Evolutionary conservation across 2,888 invertebrate species (phyloP), one percentile per base, ranked within the genome.

Genomic region (Agrypnus murinus): DNA sequence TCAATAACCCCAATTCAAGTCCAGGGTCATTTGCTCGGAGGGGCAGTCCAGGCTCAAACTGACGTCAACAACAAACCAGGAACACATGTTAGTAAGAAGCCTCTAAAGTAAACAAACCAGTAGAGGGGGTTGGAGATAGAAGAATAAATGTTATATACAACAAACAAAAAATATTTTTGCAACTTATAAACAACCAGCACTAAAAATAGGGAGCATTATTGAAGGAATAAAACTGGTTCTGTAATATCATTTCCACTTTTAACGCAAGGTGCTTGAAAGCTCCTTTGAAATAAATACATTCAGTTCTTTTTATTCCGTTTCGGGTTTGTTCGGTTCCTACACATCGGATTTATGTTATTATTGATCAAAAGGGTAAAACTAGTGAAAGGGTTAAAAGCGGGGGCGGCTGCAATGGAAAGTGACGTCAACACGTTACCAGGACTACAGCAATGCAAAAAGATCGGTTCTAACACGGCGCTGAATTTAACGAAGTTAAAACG

Each of bases 371-470:
- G 63, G 50, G 40, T 36, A 25, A 19, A 63, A 15, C 48, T 45
- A 25, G 60, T 8, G 17, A 65, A 65, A 65, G 72, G 65, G 72
- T 72, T 72, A 72, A 55, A 68, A 60, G 72, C 65, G 68, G 68
- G 64, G 65, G 68, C 68, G 68, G 68, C 65, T 65, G 64, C 48
- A 65, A 60, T 73, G 63, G 71, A 75, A 74, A 69, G 87, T 88
- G 88, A 88, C 88, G 88, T 88, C 88, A 88, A 88, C 87, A 88
- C 86, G 48, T 83, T 86, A 88, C 74, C 86, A 88, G 88, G 88
- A 38, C 59, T 15, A 46, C 72, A 72, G 59, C 55, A 69, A 75
- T 12, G 4, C n/a, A 31, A 50, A 50, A 50, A 31, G 50, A 31
- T 50, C 19, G 25, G n/a, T 43, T 12, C 43, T 14, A 8, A 12